A percentile compares a stretch with the other conserved stretches of the same genome.
Conservation (phyloP, 1,140 invertebrate genomes). For the Vanessa atalanta region DNA sequence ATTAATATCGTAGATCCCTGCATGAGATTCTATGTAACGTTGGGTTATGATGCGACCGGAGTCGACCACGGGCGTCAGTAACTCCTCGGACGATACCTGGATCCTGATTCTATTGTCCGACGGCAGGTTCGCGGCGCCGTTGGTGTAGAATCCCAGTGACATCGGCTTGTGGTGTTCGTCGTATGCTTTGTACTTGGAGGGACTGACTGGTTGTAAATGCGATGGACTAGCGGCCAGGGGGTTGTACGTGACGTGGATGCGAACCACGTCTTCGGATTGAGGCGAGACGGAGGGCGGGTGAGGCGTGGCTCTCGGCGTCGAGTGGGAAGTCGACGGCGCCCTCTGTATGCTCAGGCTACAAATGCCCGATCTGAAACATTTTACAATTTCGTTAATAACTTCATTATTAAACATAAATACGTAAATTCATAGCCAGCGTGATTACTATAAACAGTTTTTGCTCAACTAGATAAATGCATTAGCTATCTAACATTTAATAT, state of each 20-base stretch:
- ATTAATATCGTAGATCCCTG: slow-evolving; percentile 70
- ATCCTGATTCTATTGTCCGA: slow-evolving; percentile 85
- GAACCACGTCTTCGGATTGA: slow-evolving; percentile 84
- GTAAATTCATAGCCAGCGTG: slow-evolving; percentile 1
- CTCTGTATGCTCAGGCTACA: slow-evolving; percentile 76
- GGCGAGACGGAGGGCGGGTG: slow-evolving; percentile 81
- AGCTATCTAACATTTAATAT: slow-evolving; percentile 11
- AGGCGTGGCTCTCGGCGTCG: slow-evolving; percentile 84
- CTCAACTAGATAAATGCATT: not conserved
- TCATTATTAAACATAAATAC: not conserved
- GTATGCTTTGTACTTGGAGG: slow-evolving; percentile 62
- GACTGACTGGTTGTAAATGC: slow-evolving; percentile 74
- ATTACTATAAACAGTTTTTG: slow-evolving; percentile 14
- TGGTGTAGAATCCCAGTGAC: slow-evolving; percentile 66
- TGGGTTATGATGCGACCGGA: slow-evolving; percentile 77
- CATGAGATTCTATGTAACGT: slow-evolving; percentile 65
- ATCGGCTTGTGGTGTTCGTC: slow-evolving; percentile 67
- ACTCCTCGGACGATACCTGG: slow-evolving; percentile 84
- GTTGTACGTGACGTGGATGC: slow-evolving; percentile 88
- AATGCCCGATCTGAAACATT: slow-evolving; percentile 70
- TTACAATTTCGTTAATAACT: not conserved
- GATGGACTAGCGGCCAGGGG: slow-evolving; percentile 75
- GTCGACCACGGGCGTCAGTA: slow-evolving; percentile 86
- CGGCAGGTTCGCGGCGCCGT: slow-evolving; percentile 57
- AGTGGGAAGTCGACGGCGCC: slow-evolving; percentile 76